Conservation (phyloP, 2,797 vertebrate genomes). For the Pipistrellus pipistrellus region DNA sequence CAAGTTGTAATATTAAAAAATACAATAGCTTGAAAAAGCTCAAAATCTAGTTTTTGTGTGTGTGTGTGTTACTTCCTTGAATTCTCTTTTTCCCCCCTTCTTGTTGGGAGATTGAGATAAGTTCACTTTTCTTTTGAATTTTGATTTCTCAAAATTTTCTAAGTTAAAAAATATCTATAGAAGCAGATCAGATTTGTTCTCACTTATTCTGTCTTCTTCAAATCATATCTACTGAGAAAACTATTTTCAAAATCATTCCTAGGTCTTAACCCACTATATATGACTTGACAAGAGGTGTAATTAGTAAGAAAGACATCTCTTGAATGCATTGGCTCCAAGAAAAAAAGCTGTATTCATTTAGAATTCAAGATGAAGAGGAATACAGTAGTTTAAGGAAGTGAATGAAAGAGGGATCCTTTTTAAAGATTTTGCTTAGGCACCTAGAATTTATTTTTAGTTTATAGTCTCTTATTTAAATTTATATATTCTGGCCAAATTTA, state of each 20-base stretch:
- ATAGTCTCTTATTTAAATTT: neutral
- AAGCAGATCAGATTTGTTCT: conserved; percentile 54
- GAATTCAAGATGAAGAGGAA: conserved; percentile 45
- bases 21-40: neutral
- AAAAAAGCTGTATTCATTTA: conserved; percentile 46
- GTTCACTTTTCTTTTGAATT: neutral
- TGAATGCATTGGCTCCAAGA: neutral
- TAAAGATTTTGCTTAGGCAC: conserved; percentile 12
- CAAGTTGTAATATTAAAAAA: conserved; percentile 36
- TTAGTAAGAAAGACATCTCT: conserved; percentile 56
- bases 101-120: neutral
- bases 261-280: conserved; percentile 22
- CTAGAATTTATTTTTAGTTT: conserved; percentile 56
- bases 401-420: neutral
- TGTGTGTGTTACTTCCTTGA: neutral
- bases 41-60: neutral
- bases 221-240: conserved; percentile 19
- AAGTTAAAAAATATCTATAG: conserved; percentile 10
- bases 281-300: conserved; percentile 39
- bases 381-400: neutral
- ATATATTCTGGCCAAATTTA: neutral
- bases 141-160: neutral
- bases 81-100: neutral
- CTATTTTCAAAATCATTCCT: conserved; percentile 61
- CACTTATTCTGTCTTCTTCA: conserved; percentile 22